Evolutionary conservation across 1,140 invertebrate species (phyloP).

Genomic region (Drosophila mauritiana): DNA sequence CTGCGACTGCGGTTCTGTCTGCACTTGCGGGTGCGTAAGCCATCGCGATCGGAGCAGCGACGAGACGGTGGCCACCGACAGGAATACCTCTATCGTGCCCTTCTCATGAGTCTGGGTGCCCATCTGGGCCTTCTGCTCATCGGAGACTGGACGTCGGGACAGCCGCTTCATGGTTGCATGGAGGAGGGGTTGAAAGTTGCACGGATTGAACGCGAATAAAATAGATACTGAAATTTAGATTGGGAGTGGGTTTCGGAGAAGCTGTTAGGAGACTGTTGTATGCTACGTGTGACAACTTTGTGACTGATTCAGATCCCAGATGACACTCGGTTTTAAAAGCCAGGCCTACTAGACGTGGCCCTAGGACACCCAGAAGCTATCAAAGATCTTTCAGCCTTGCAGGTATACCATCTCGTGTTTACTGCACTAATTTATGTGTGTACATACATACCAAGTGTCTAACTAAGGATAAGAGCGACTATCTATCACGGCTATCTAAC

Average conservation of each 20-base stretch:
- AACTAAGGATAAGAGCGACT: not conserved
- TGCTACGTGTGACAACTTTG: conserved; percentile 5
- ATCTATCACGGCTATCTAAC: conserved; percentile 53
- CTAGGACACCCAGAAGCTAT: not conserved
- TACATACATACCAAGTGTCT: not conserved
- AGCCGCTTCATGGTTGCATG: conserved; percentile 1
- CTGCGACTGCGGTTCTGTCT: not conserved
- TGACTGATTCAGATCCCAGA: not conserved
- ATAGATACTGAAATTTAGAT: conserved; percentile 6
- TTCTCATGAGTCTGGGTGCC: not conserved
- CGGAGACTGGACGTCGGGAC: conserved; percentile 3
- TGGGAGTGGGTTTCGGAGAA: not conserved
- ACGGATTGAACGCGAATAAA: conserved; percentile 1
- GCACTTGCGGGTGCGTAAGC: not conserved
- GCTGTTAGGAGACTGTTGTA: conserved; percentile 1
- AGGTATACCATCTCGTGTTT: no score
- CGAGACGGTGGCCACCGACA: conserved; percentile 4
- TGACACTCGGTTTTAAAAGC: not conserved
- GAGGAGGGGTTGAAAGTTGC: not conserved
- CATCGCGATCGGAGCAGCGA: not conserved
- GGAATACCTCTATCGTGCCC: not conserved
- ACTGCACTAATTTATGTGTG: no score
- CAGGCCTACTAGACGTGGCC: no score
- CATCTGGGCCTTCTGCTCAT: conserved; percentile 9
- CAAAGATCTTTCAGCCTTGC: no score